Evolutionary conservation across 2,797 vertebrate genomes (phyloP).

Genomic region (Paguma larvata): DNA sequence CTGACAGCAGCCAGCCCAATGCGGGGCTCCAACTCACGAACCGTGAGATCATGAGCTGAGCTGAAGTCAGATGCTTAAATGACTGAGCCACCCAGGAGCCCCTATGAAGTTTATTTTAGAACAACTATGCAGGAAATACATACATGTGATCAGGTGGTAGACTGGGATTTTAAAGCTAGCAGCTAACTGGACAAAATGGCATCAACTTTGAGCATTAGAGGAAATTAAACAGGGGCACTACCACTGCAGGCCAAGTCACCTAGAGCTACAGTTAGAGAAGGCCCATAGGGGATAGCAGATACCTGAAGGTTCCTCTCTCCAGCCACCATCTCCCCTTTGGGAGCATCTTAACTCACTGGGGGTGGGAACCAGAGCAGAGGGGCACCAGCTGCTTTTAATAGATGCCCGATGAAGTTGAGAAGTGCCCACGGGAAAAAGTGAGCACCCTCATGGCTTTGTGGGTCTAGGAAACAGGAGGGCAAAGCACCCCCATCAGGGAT

Average conservation of each 20-base stretch:
- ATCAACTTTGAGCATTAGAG: not conserved
- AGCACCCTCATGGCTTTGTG: not conserved
- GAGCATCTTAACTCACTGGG: not conserved
- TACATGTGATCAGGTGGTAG: not conserved
- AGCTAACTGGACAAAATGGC: not conserved
- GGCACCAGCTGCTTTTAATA: not conserved
- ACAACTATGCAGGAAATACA: not conserved
- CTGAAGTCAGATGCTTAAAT: no score
- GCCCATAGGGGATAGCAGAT: no score
- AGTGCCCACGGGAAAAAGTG: not conserved
- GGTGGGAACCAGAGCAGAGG: not conserved
- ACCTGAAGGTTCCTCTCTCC: not conserved
- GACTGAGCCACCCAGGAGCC: no score
- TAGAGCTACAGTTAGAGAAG: not conserved
- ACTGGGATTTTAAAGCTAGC: not conserved
- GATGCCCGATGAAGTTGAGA: not conserved
- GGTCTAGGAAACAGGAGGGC: not conserved
- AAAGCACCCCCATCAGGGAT: not conserved
- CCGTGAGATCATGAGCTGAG: no score
- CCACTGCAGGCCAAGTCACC: not conserved
- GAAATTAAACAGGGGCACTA: not conserved
- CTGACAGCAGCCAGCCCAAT: no score
- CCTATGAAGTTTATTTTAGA: not conserved
- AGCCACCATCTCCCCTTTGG: not conserved
- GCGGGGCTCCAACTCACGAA: no score